phyloP scores from a whole-genome alignment of 2,797 vertebrate genomes.

The Silurus aristotelis region DNA sequence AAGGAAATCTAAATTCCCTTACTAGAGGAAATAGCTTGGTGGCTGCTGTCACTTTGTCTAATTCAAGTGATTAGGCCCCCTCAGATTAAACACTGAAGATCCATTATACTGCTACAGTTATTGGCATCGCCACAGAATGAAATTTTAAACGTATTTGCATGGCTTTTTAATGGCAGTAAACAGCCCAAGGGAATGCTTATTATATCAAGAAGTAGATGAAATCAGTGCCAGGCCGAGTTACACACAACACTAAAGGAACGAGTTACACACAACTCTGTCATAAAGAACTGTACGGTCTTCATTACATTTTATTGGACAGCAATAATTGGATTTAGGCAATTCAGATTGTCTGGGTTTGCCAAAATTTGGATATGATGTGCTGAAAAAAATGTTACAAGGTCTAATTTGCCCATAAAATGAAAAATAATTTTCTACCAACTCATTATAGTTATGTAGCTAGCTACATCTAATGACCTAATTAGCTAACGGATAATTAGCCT shows the following conservation, averaged over 20 bases:
- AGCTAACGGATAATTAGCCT: not conserved
- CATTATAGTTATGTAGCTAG: not conserved
- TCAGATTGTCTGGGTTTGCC: not conserved
- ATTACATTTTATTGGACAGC: not conserved
- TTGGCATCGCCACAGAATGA: conserved; percentile 20
- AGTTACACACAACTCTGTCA: not conserved
- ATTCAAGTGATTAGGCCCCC: conserved; percentile 37
- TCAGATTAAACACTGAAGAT: conserved; percentile 43
- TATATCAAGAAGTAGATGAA: not conserved
- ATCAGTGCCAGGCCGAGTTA: not conserved
- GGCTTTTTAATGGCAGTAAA: conserved; percentile 13
- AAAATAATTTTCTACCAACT: not conserved
- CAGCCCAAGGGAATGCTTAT: not conserved
- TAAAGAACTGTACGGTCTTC: not conserved
- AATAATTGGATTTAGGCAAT: not conserved
- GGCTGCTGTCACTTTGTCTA: conserved; percentile 32
- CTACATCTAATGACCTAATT: not conserved
- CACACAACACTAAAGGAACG: not conserved
- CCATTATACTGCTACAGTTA: conserved; percentile 24
- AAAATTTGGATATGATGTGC: not conserved
- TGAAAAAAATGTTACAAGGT: not conserved
- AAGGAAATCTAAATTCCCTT: conserved; percentile 46
- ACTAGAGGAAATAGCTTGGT: conserved; percentile 36
- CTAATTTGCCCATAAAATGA: not conserved
- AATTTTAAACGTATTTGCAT: conserved; percentile 22